Conservation (phyloP, 2,888 invertebrate species). For the Euphydryas editha region DNA sequence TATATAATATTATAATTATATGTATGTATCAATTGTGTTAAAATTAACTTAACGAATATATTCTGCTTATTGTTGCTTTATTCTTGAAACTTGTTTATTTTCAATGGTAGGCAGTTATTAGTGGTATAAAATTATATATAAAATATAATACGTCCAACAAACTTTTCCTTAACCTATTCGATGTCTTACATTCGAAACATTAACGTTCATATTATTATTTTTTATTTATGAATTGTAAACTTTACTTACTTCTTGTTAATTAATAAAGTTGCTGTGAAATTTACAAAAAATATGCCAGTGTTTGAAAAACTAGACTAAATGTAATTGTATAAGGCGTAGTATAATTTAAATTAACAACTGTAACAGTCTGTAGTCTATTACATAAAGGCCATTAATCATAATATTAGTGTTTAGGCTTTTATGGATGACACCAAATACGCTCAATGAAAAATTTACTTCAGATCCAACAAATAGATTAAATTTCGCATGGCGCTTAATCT, state of each 20-base stretch:
- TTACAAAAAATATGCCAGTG: slow-evolving; percentile 15
- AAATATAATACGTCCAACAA: neutral
- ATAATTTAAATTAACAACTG: slow-evolving; percentile 1
- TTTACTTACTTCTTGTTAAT: too few relatives aligned
- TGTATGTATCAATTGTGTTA: too few relatives aligned
- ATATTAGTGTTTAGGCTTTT: slow-evolving; percentile 30
- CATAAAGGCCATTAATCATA: slow-evolving; percentile 20
- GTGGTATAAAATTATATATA: too few relatives aligned
- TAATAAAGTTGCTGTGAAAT: slow-evolving; percentile 18
- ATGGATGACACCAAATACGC: slow-evolving; percentile 20
- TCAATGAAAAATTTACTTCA: slow-evolving; percentile 6
- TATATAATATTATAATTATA: neutral
- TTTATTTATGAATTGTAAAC: neutral
- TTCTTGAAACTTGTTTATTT: slow-evolving; percentile 6
- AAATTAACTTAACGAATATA: too few relatives aligned
- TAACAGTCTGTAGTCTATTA: slow-evolving; percentile 16
- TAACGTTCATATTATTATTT: too few relatives aligned
- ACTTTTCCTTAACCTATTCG: neutral
- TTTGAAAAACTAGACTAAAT: slow-evolving; percentile 21
- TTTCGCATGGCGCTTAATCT: neutral
- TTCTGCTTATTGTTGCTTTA: neutral
- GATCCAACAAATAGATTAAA: neutral
- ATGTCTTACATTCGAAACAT: too few relatives aligned
- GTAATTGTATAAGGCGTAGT: slow-evolving; percentile 6
- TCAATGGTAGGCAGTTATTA: neutral